Percentiles rank a stretch among this genome's conserved stretches.
Evolutionary conservation across 2,113 vertebrate species (phyloP).

Genomic region (Carassius gibelio): DNA sequence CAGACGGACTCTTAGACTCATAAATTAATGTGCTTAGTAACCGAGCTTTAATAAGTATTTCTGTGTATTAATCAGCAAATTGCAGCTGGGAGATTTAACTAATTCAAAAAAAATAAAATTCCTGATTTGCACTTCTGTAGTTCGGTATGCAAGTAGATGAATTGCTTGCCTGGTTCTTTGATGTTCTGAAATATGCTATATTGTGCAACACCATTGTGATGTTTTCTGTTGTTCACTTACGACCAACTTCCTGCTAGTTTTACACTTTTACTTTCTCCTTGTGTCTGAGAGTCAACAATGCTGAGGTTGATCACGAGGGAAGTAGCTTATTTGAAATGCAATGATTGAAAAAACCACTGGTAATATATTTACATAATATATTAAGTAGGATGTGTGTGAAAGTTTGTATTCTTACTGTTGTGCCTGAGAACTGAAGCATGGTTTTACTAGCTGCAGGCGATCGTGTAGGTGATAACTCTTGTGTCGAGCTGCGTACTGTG

Average conservation of each 20-base stretch:
- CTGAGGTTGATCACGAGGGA: constrained; percentile 17
- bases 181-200: not conserved
- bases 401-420: not conserved
- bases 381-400: constrained; percentile 8
- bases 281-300: not conserved
- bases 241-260: constrained; percentile 44
- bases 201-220: not conserved
- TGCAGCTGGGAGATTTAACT: not conserved
- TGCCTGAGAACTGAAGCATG: not conserved
- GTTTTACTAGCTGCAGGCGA: not conserved
- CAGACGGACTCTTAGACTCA: constrained; percentile 14
- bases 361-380: constrained; percentile 29
- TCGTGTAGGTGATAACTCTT: constrained; percentile 3
- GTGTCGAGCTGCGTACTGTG: not conserved
- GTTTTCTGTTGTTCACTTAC: constrained; percentile 28
- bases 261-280: constrained; percentile 47
- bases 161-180: not conserved
- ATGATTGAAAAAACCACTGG: constrained; percentile 9
- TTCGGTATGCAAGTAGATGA: not conserved
- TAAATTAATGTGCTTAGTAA: not conserved
- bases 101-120: not conserved
- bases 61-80: not conserved
- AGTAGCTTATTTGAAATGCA: constrained; percentile 35
- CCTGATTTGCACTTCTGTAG: not conserved
- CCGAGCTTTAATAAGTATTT: not conserved